These are phyloP conservation scores for Drosophila guanche DNA, from an alignment of 1,140 invertebrate species.

Conservation along the genomic window DNA sequence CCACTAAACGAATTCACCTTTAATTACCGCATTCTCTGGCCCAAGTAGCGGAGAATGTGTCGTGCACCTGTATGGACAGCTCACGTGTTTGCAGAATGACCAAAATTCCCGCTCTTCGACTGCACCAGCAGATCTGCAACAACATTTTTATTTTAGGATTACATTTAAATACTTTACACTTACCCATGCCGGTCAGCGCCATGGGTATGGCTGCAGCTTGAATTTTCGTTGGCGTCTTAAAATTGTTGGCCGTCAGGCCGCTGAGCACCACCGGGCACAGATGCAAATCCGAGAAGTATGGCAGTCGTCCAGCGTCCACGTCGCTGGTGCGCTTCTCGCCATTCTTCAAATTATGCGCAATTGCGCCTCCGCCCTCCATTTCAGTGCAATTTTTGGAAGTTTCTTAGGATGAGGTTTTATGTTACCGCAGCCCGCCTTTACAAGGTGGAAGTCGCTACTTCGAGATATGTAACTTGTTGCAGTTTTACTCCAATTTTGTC, in stretches of 20 bases:
- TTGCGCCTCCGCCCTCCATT: conserved; percentile 44
- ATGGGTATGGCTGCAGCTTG: conserved; percentile 96
- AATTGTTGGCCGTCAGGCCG: conserved; percentile 88
- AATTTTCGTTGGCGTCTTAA: conserved; percentile 94
- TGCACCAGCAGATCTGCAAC: conserved; percentile 94
- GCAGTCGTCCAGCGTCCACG: conserved; percentile 88
- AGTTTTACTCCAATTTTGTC: no score
- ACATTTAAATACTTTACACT: no score
- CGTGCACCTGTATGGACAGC: conserved; percentile 95
- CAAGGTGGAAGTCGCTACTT: no score
- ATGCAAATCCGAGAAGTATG: conserved; percentile 87
- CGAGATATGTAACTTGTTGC: no score
- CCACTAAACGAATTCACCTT: conserved; percentile 87
- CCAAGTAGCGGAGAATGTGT: conserved; percentile 89
- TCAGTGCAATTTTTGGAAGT: background rate
- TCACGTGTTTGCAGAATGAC: conserved; percentile 97
- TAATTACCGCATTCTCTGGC: conserved; percentile 83
- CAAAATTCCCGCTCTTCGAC: conserved; percentile 96
- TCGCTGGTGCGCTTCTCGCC: conserved; percentile 84
- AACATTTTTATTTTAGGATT: no score
- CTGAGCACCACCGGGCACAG: conserved; percentile 89
- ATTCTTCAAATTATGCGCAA: conserved; percentile 59
- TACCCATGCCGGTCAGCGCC: conserved; percentile 95
- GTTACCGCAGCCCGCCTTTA: no score
- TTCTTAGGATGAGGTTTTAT: no score